phyloP scores from a whole-genome alignment of 2,797 vertebrate genomes.

The Molossus alvarezi region DNA sequence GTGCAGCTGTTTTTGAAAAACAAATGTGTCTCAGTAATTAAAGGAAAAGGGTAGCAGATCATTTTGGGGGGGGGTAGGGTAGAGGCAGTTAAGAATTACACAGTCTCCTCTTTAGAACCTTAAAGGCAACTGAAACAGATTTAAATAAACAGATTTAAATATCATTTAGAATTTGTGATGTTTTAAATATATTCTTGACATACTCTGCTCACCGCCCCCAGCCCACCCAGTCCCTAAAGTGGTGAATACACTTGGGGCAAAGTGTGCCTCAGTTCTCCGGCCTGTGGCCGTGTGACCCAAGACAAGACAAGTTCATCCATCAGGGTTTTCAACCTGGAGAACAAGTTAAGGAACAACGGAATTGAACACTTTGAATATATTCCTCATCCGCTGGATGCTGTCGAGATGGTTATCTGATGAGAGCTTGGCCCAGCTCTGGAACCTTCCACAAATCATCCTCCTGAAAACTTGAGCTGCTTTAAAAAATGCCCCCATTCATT shows the following conservation, averaged over 20 bases:
- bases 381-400: neutral
- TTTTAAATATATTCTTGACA: constrained; percentile 26
- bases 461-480: neutral
- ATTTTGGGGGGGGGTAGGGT: neutral
- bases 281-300: neutral
- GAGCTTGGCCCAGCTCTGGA: neutral
- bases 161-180: neutral
- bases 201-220: neutral
- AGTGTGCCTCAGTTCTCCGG: neutral
- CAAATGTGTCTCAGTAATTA: constrained; percentile 56
- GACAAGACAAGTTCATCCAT: neutral
- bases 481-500: neutral
- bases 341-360: neutral
- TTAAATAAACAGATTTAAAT: constrained; percentile 38
- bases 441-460: neutral
- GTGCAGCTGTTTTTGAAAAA: constrained; percentile 67
- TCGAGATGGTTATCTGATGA: neutral
- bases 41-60: constrained; percentile 35
- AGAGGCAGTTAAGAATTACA: neutral
- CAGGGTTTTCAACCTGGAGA: neutral
- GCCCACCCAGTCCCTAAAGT: neutral
- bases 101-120: constrained; percentile 16
- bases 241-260: neutral
- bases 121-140: constrained; percentile 7
- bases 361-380: neutral